Evolutionary conservation across 2,113 vertebrate species (phyloP), one percentile per base, ranked within the genome.

Genomic region (Anguilla rostrata): DNA sequence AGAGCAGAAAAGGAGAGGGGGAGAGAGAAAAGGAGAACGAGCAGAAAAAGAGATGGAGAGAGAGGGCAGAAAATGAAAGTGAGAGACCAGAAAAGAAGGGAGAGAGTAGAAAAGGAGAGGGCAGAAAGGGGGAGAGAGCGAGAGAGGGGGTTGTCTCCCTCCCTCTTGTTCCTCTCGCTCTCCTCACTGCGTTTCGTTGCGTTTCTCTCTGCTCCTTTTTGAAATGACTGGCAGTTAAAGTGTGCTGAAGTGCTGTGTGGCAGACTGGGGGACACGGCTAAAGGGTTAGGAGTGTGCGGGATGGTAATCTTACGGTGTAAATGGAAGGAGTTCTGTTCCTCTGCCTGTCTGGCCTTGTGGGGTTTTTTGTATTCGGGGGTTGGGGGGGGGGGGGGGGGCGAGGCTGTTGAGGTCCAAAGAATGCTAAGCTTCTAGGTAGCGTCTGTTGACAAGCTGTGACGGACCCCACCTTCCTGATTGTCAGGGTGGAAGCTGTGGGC

Each of bases 251-350:
- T 66, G 56, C 40, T 14, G 26, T 22, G 43, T 39, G 7, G 43
- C 41, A 39, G 71, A 53, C 14, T 16, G 39, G n/a, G 75, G 2
- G 41, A 66, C 46, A 81, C 9, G 22, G 14, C 39, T 66, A 63
- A 40, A 14, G 40, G 66, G 46, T 82, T 75, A n/a, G 40, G 18
- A 46, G 60, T 57, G 66, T 15, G 5, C 0, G 6, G 60, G 53
- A 78, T 20, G 66, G 86, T 79, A 78, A 41, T 87, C 56, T 43
- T 29, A n/a, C 78, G 39, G 63, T 78, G 43, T 83, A 78, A 78
- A 83, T 83, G 80, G 80, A 66, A 9, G 81, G 12, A 60, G 41
- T 83, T 29, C 66, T 5, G 22, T 43, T 26, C 5, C 49, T 8
- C 6, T 18, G 71, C 6, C 1, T 85, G 43, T 26, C 66, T 39